A percentile compares a stretch with the other conserved stretches of the same genome.
Conservation (phyloP, 2,888 invertebrate genomes). For the Leptinotarsa juncta region DNA sequence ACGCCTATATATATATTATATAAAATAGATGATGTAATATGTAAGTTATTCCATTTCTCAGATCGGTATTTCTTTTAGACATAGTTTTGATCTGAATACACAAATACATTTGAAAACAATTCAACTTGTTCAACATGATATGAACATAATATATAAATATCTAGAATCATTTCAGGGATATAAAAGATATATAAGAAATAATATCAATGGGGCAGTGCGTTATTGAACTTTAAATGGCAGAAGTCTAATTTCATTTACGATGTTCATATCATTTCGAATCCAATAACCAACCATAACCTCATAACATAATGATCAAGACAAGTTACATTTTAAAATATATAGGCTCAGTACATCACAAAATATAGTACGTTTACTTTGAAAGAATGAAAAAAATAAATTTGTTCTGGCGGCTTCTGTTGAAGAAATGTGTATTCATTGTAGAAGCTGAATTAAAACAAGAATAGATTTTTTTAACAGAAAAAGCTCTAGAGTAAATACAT, state of each 20-base stretch:
- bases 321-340: not conserved
- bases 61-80: not conserved
- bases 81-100: not conserved
- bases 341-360: constrained; percentile 3
- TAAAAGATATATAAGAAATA: not conserved
- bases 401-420: no score
- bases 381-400: no score
- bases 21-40: not conserved
- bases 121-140: not conserved
- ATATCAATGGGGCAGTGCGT: constrained; percentile 8
- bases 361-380: not conserved
- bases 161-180: no score
- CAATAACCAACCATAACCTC: not conserved
- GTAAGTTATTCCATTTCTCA: not conserved
- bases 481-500: no score
- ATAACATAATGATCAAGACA: not conserved
- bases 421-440: no score
- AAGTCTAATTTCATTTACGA: not conserved
- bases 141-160: not conserved
- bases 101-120: not conserved
- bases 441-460: no score
- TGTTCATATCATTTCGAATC: constrained; percentile 2
- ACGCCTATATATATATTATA: no score
- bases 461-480: no score
- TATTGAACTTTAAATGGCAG: not conserved